Percentiles rank a stretch among this genome's conserved stretches.
phyloP scores from a whole-genome alignment of 2,888 invertebrate species.

The Scotopteryx bipunctaria region DNA sequence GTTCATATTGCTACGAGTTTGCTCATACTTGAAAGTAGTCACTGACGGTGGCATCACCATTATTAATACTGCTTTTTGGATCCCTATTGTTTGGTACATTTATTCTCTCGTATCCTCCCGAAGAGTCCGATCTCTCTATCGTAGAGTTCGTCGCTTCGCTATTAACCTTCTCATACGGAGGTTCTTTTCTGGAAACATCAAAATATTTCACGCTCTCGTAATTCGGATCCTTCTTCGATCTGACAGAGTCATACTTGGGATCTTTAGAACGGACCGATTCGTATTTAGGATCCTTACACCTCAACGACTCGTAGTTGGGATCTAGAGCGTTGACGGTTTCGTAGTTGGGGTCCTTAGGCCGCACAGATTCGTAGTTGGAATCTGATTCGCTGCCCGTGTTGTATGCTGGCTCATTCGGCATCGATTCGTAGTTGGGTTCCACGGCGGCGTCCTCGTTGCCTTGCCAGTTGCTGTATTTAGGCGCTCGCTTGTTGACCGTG shows the following conservation, averaged over 20 bases:
- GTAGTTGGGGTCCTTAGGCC: slow-evolving; percentile 86
- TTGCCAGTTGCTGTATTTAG: slow-evolving; percentile 80
- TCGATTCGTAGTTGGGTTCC: slow-evolving; percentile 91
- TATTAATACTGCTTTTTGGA: slow-evolving; percentile 72
- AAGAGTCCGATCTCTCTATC: slow-evolving; percentile 68
- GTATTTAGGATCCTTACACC: slow-evolving; percentile 85
- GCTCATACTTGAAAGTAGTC: slow-evolving; percentile 78
- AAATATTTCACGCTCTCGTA: slow-evolving; percentile 92
- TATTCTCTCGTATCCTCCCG: slow-evolving; percentile 73
- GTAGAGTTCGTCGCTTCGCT: slow-evolving; percentile 53
- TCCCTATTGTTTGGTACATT: slow-evolving; percentile 63
- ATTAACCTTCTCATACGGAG: slow-evolving; percentile 86
- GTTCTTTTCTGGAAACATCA: slow-evolving; percentile 83
- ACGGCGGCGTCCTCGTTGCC: slow-evolving; percentile 79
- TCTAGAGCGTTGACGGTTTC: slow-evolving; percentile 87
- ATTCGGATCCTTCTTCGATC: slow-evolving; percentile 86
- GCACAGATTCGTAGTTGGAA: slow-evolving; percentile 87
- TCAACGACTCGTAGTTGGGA: slow-evolving; percentile 87
- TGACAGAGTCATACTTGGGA: slow-evolving; percentile 89
- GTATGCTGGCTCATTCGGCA: slow-evolving; percentile 85
- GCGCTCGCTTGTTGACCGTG: slow-evolving; percentile 81
- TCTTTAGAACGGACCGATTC: slow-evolving; percentile 80
- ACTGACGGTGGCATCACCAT: slow-evolving; percentile 68
- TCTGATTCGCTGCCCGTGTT: slow-evolving; percentile 89
- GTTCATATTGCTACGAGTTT: slow-evolving; percentile 31